These are phyloP conservation scores for Latrodectus hesperus DNA, from an alignment of 2,888 invertebrate species.

Conservation along the genomic window DNA sequence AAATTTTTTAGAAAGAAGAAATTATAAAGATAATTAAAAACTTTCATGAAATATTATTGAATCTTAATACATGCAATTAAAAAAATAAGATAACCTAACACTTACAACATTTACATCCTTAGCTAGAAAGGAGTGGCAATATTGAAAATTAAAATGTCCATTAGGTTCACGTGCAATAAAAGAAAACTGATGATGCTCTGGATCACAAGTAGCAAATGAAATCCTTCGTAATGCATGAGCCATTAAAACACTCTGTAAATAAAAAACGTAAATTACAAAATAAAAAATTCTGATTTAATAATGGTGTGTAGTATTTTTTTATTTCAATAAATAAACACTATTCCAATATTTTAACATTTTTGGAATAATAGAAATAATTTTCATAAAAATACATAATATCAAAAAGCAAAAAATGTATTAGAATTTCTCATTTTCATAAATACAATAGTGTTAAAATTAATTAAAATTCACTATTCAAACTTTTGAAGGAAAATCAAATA, in stretches of 20 bases:
- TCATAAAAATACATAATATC: background rate
- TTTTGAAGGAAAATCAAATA: too few species aligned
- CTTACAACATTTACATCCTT: constrained; percentile 85
- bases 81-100: background rate
- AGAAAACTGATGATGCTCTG: constrained; percentile 85
- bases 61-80: too few species aligned
- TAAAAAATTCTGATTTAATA: too few species aligned
- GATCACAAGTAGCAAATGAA: constrained; percentile 87
- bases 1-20: too few species aligned
- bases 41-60: too few species aligned
- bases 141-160: constrained; percentile 82
- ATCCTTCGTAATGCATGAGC: constrained; percentile 88
- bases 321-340: background rate
- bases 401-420: background rate
- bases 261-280: background rate
- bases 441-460: too few species aligned
- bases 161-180: constrained; percentile 84
- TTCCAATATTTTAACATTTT: background rate
- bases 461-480: too few species aligned
- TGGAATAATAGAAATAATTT: background rate
- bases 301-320: background rate
- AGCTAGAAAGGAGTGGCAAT: constrained; percentile 88
- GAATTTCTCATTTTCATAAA: too few species aligned
- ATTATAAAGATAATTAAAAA: too few species aligned
- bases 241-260: constrained; percentile 80